Conservation (phyloP, 2,797 vertebrate species). For the Lateolabrax maculatus region DNA sequence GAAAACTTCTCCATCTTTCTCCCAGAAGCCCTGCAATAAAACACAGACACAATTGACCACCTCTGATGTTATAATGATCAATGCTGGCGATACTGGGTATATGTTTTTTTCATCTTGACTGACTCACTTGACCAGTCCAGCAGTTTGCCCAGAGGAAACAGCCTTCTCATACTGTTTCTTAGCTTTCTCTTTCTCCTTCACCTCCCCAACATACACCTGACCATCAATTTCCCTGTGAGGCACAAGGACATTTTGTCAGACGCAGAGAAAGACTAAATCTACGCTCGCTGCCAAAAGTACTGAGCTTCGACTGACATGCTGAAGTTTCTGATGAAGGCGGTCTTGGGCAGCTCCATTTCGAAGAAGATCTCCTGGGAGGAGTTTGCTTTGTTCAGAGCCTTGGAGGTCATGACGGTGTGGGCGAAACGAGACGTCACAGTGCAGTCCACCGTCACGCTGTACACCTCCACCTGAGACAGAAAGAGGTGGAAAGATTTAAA, state of each 20-base stretch:
- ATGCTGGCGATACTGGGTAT: neutral
- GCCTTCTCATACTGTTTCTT: constrained; percentile 92
- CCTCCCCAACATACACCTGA: constrained; percentile 85
- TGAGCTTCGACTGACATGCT: constrained; percentile 86
- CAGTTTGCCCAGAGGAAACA: constrained; percentile 89
- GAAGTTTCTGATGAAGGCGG: constrained; percentile 95
- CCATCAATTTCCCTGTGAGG: constrained; percentile 88
- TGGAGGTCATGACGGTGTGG: constrained; percentile 91
- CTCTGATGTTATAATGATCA: neutral
- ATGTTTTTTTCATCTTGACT: neutral
- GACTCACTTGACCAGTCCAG: constrained; percentile 90
- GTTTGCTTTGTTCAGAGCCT: constrained; percentile 87
- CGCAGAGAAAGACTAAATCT: too few species aligned
- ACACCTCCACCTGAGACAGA: constrained; percentile 69
- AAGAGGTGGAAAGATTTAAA: neutral
- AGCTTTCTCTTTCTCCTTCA: constrained; percentile 92
- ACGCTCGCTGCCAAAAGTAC: too few species aligned
- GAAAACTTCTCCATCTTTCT: constrained; percentile 95
- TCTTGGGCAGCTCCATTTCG: constrained; percentile 93
- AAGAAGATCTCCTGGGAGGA: constrained; percentile 89
- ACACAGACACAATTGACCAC: neutral
- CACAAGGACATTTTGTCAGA: constrained; percentile 5
- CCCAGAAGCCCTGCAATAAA: constrained; percentile 86
- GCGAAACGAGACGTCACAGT: constrained; percentile 91
- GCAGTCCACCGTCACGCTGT: constrained; percentile 89